Evolutionary conservation across 2,797 vertebrate genomes (phyloP).

Genomic region (Trematomus bernacchii): DNA sequence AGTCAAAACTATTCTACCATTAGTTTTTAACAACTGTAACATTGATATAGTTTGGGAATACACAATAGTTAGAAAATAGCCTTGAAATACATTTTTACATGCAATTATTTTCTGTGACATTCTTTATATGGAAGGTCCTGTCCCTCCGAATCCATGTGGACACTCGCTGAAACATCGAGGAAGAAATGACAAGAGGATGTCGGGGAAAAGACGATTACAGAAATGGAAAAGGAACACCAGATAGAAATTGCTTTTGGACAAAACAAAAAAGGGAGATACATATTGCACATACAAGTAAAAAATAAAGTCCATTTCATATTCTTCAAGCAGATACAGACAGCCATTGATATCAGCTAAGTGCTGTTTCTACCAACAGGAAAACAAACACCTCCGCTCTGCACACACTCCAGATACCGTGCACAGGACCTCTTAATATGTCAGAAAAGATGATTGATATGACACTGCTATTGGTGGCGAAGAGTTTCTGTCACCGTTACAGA

Average conservation of each 20-base stretch:
- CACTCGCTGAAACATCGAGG: slow-evolving; percentile 65
- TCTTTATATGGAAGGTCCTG: slow-evolving; percentile 80
- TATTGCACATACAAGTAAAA: slow-evolving; percentile 80
- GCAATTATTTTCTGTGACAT: slow-evolving; percentile 85
- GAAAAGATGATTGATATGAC: slow-evolving; percentile 66
- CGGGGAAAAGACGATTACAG: slow-evolving; percentile 1
- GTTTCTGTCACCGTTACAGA: slow-evolving; percentile 38
- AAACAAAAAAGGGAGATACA: slow-evolving; percentile 73
- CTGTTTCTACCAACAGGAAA: slow-evolving; percentile 38
- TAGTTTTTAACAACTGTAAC: slow-evolving; percentile 89
- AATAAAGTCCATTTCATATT: slow-evolving; percentile 67
- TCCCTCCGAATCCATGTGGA: slow-evolving; percentile 73
- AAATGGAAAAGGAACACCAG: slow-evolving; percentile 59
- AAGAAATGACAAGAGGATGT: slow-evolving; percentile 49
- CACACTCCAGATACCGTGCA: slow-evolving; percentile 43
- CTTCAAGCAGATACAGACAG: slow-evolving; percentile 83
- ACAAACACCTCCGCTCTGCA: slow-evolving; percentile 31
- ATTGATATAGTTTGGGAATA: slow-evolving; percentile 91
- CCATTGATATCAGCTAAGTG: slow-evolving; percentile 81
- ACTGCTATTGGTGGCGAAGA: slow-evolving; percentile 45
- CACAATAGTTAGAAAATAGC: slow-evolving; percentile 90
- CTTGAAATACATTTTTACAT: slow-evolving; percentile 88
- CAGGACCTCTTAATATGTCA: slow-evolving; percentile 63
- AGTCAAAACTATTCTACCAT: slow-evolving; percentile 88
- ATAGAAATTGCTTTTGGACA: slow-evolving; percentile 68